A percentile compares a stretch with the other conserved stretches of the same genome.
These are phyloP conservation scores for Acanthis flammea DNA, from an alignment of 2,797 vertebrate species.

Conservation along the genomic window DNA sequence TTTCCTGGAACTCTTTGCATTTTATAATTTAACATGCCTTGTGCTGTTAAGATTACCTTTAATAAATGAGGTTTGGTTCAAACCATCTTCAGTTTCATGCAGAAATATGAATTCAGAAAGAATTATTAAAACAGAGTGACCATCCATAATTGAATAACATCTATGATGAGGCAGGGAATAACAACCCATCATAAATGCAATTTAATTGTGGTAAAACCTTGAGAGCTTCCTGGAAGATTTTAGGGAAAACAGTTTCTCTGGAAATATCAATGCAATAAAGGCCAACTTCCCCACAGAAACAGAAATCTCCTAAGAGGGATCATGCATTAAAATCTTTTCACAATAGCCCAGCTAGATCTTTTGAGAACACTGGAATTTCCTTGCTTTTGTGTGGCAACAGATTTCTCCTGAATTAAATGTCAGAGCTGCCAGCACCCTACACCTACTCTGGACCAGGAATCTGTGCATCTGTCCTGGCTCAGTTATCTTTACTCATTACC, in stretches of 20 bases:
- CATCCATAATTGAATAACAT: background rate
- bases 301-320: background rate
- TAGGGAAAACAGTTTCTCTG: background rate
- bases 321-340: background rate
- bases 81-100: background rate
- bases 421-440: background rate
- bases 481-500: background rate
- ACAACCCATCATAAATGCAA: background rate
- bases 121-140: background rate
- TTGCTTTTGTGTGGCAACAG: background rate
- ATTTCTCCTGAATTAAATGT: background rate
- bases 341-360: rapidly evolving
- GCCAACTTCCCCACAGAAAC: background rate
- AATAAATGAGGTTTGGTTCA: background rate
- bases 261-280: background rate
- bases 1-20: background rate
- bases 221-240: background rate
- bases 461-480: background rate
- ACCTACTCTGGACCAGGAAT: background rate
- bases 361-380: background rate
- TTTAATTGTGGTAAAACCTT: background rate
- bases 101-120: background rate
- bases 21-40: background rate
- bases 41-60: background rate
- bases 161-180: background rate